Base-by-base conservation (phyloP, 1,140 invertebrate species). In the Tachypleus tridentatus region DNA sequence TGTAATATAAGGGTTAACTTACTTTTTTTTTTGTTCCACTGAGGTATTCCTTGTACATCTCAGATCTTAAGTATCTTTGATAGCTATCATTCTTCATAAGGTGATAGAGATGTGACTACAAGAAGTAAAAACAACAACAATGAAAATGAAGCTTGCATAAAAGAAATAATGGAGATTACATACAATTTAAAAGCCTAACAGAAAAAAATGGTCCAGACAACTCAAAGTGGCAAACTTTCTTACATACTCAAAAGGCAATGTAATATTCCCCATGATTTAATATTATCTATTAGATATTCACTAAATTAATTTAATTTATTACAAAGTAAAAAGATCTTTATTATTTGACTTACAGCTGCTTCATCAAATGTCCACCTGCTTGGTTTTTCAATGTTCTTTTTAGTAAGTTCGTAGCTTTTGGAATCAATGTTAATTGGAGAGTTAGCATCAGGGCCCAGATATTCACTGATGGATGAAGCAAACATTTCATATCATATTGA, bases 81-180 rank as follows among this genome's bases (percentile, higher is more conserved):
- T 99, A 99, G 72, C 91, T 96, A 78, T 99, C 97, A 72, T 91
- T 96, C 76, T 98, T 98, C 97, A 99, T 99, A 65, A 99, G 80
- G 75, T 98, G 94, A 79, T 98, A 99, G 50, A 99, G 94, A 79
- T 99, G 97, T 6, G 95, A 92, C 89, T 96, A 80, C 57, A 80
- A 77, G 72, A 73, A 69, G 52, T 49, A 51, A 71, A 74, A 51
- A 53, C 51, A 8, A 54, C 7, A 51, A 66, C 10, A 60, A 9
- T 29, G 29, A 29, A 29, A 29, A 29, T 29, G 29, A 29, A 29
- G 29, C 29, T 29, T 29, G 29, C 29, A 29, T 29, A 29, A 29
- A 29, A 29, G 29, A 29, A 29, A 29, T 29, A 29, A 29, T 29
- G 0, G 29, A 29, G 2, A 29, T 29, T 1, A 29, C 29, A 29